phyloP scores from a whole-genome alignment of 2,888 invertebrate genomes.

The Hipparchia semele region DNA sequence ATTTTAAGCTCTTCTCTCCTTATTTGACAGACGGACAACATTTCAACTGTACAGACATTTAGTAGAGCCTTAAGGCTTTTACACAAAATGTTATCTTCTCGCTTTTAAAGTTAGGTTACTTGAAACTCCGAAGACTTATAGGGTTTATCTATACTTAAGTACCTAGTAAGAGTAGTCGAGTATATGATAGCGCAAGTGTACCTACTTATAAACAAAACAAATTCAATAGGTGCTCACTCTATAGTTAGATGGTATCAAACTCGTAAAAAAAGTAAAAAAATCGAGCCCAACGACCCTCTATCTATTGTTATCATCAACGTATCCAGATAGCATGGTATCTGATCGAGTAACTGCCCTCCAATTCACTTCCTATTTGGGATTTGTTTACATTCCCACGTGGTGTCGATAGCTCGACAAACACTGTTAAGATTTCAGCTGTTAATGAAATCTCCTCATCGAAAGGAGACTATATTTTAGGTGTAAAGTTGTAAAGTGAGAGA shows the following conservation, averaged over 20 bases:
- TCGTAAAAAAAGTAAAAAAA: background rate
- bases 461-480: conserved; percentile 5
- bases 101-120: no score
- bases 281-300: background rate
- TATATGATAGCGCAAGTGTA: no score
- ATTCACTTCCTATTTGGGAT: conserved; percentile 42
- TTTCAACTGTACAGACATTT: no score
- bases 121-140: no score
- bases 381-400: conserved; percentile 78
- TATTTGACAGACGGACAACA: no score
- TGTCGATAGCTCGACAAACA: conserved; percentile 59
- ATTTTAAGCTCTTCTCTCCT: no score
- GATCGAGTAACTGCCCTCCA: conserved; percentile 4
- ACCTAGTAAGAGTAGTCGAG: no score
- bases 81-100: no score
- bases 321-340: conserved; percentile 13
- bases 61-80: no score
- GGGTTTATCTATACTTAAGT: no score
- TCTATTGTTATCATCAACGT: conserved; percentile 15
- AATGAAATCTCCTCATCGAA: conserved; percentile 24
- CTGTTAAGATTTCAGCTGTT: conserved; percentile 17
- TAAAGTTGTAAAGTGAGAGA: conserved; percentile 6
- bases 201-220: no score
- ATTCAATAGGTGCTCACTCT: background rate
- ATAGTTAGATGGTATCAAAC: background rate